Percentiles rank a stretch among this genome's conserved stretches.
Conservation (phyloP, 2,888 invertebrate species). For the Panorpa germanica region DNA sequence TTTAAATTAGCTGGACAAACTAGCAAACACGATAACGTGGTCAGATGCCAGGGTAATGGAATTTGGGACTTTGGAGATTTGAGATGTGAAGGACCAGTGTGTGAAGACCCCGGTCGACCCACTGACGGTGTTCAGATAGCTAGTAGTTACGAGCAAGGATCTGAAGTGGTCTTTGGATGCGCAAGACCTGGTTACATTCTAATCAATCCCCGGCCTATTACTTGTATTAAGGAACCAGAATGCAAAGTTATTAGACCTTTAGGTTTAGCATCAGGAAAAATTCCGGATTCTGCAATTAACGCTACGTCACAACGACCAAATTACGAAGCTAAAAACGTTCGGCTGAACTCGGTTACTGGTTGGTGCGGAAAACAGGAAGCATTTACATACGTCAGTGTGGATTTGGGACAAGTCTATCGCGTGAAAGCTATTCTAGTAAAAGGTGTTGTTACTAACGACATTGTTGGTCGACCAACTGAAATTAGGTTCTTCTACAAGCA, state of each 20-base stretch:
- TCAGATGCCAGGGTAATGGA: constrained; percentile 78
- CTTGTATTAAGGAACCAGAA: constrained; percentile 81
- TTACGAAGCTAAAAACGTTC: constrained; percentile 75
- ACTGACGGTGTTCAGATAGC: constrained; percentile 79
- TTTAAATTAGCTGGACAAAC: constrained; percentile 89
- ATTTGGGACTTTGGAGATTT: constrained; percentile 96
- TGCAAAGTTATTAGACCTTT: constrained; percentile 83
- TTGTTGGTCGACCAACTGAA: constrained; percentile 89
- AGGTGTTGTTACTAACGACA: constrained; percentile 87
- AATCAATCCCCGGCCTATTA: constrained; percentile 78
- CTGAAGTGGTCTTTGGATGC: constrained; percentile 81
- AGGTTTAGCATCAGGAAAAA: constrained; percentile 76
- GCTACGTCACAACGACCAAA: constrained; percentile 86
- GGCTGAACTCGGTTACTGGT: constrained; percentile 82
- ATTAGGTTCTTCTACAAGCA: constrained; percentile 95
- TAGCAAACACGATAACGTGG: constrained; percentile 77
- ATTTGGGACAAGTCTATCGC: constrained; percentile 80
- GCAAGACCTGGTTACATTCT: constrained; percentile 82
- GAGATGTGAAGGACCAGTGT: constrained; percentile 90
- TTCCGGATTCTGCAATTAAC: constrained; percentile 89
- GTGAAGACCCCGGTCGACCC: constrained; percentile 87
- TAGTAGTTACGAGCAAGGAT: constrained; percentile 70
- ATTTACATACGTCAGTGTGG: constrained; percentile 89
- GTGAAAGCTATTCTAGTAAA: constrained; percentile 86
- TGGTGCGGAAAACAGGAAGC: constrained; percentile 97